Conservation (phyloP, 2,113 vertebrate species). For the Leucopsar rothschildi region DNA sequence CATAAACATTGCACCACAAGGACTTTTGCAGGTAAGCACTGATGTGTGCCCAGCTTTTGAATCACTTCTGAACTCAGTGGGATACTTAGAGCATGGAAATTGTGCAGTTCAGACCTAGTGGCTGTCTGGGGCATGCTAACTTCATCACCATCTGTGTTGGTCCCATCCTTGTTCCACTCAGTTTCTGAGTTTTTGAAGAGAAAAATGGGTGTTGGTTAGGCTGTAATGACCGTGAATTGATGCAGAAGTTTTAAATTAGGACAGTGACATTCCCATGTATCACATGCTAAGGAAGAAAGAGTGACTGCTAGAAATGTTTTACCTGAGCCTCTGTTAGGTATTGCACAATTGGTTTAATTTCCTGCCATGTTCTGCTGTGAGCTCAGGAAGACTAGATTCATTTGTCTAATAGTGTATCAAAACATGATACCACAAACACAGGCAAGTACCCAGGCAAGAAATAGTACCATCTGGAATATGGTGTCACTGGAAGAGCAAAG, state of each 20-base stretch:
- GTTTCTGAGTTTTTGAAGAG: neutral
- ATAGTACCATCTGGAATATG: neutral
- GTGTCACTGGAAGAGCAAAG: neutral
- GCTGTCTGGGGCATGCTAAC: neutral
- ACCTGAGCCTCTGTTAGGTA: neutral
- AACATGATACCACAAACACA: neutral
- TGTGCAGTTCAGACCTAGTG: neutral
- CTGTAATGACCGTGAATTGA: neutral
- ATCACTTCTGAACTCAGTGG: neutral
- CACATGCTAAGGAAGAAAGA: neutral
- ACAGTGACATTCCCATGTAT: neutral
- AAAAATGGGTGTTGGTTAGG: neutral
- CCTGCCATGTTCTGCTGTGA: neutral
- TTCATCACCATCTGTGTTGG: neutral
- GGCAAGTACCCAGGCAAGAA: neutral
- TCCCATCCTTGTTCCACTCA: neutral
- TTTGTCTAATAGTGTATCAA: neutral
- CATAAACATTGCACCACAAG: neutral
- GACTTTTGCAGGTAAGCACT: neutral
- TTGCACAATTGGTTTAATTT: neutral
- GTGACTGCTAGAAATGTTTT: neutral
- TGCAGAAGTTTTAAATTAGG: neutral
- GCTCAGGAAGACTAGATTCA: neutral
- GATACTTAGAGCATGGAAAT: accelerated
- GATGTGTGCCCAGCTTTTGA: neutral